Base-by-base conservation (phyloP, 2,888 invertebrate species). In the Antheraea yamamai region DNA sequence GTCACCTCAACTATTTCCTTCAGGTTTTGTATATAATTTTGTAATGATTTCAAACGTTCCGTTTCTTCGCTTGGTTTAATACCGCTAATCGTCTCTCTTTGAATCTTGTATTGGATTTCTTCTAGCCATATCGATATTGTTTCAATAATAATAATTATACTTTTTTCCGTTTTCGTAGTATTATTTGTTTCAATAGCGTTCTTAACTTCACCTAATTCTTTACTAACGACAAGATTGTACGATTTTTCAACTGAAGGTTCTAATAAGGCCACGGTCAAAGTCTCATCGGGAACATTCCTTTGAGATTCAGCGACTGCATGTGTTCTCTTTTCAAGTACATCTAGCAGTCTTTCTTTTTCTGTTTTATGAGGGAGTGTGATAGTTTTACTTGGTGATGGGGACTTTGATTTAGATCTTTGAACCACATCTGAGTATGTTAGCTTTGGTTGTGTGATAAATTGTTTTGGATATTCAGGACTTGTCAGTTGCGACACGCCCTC, bases 41-140 rank as follows among this genome's bases (percentile, higher is more conserved):
- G 95, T n/a, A 96, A 80, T 70, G 85, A 81, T 72, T 87, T 87
- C 0, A 95, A 80, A 16, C 90, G 87, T 81, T 91, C 89, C 64
- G 84, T 85, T 79, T 93, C 90, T 79, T 91, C 85, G 7, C 81
- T 79, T 20, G 86, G 76, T 78, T 82, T 88, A 12, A 80, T 78
- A 70, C 90, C 89, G 71, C 87, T 81, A 12, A 88, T 78, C 75
- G 90, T 90, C 77, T 92, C 87, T 81, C 84, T 88, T 77, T 93
- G 97, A 72, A 98, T 97, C 82, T 96, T 96, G 81, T 97, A 97
- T 86, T 98, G 97, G 77, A 98, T 97, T 47, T 97, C 97, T 91
- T 98, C 97, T 70, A 98, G 88, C 97, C 98, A 98, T 20, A 97
- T 96, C 0, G 97, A 97, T 68, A 98, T 97, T 0, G 96, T 97